phyloP scores from a whole-genome alignment of 2,113 vertebrate species.

The Crotalus horridus region DNA sequence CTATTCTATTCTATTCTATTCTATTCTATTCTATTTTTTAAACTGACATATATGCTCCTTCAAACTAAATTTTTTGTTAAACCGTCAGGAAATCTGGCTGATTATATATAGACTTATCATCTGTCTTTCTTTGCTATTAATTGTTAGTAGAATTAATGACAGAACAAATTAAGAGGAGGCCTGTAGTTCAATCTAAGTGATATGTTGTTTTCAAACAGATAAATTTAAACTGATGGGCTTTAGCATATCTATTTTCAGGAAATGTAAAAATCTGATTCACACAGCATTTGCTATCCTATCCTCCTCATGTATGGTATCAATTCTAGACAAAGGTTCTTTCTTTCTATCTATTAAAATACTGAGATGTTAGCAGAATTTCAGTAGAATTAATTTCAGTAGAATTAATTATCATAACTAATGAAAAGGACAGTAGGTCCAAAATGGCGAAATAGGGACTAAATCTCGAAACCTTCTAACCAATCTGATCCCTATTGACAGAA shows the following conservation, averaged over 20 bases:
- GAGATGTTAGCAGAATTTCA: not conserved
- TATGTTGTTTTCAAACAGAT: constrained; percentile 60
- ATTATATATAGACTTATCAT: rapidly evolving
- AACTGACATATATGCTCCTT: not conserved
- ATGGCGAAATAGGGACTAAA: not conserved
- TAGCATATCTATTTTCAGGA: constrained; percentile 87
- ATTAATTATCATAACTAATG: not conserved
- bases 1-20: too few relatives aligned
- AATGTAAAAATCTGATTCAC: constrained; percentile 83
- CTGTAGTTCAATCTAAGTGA: constrained; percentile 63
- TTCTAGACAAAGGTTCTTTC: not conserved
- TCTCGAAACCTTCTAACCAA: not conserved
- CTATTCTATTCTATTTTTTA: not conserved
- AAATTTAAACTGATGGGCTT: constrained; percentile 66
- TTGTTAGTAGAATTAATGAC: not conserved
- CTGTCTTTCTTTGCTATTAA: not conserved
- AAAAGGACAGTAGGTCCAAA: not conserved
- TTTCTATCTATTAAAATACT: not conserved
- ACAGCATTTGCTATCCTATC: constrained; percentile 66
- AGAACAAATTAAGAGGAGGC: constrained; percentile 50
- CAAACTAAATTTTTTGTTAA: not conserved
- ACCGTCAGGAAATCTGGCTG: not conserved
- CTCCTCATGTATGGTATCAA: constrained; percentile 57
- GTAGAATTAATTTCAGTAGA: not conserved
- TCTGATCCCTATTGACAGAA: not conserved